phyloP scores from a whole-genome alignment of 2,113 vertebrate species.

The Rhabdornis inornatus region DNA sequence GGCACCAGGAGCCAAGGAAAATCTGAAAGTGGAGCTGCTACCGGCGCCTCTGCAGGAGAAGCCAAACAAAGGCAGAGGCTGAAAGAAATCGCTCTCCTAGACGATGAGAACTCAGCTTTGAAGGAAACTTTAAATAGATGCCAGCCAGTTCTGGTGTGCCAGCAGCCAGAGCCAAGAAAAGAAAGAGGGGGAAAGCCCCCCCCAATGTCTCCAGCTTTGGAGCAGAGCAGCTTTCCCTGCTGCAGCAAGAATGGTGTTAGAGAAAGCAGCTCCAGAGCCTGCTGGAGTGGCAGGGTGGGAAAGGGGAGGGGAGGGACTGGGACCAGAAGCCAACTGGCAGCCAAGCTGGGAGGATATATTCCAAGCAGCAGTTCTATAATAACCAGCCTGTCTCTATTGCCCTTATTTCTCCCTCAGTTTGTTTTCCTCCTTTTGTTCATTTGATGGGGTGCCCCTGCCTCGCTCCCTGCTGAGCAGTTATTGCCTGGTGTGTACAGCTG shows the following conservation, averaged over 20 bases:
- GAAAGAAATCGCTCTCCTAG: conserved; percentile 7
- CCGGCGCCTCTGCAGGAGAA: conserved; percentile 20
- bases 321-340: not conserved
- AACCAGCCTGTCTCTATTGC: not conserved
- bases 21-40: not conserved
- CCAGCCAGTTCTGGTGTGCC: conserved; percentile 5
- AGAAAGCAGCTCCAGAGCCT: not conserved
- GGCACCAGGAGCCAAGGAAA: not conserved
- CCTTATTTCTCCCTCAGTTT: not conserved
- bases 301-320: not conserved
- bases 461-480: not conserved
- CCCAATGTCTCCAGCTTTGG: not conserved
- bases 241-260: rapidly evolving
- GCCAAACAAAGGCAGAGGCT: conserved; percentile 5
- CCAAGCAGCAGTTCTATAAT: not conserved
- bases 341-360: not conserved
- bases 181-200: not conserved
- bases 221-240: not conserved
- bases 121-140: conserved; percentile 57
- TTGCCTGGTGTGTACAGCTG: conserved; percentile 32
- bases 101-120: conserved; percentile 49
- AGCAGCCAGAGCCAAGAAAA: conserved; percentile 33
- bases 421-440: not conserved
- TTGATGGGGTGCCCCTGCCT: not conserved
- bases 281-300: not conserved